phyloP scores from a whole-genome alignment of 2,113 vertebrate genomes.

The Halcyon malimbica region DNA sequence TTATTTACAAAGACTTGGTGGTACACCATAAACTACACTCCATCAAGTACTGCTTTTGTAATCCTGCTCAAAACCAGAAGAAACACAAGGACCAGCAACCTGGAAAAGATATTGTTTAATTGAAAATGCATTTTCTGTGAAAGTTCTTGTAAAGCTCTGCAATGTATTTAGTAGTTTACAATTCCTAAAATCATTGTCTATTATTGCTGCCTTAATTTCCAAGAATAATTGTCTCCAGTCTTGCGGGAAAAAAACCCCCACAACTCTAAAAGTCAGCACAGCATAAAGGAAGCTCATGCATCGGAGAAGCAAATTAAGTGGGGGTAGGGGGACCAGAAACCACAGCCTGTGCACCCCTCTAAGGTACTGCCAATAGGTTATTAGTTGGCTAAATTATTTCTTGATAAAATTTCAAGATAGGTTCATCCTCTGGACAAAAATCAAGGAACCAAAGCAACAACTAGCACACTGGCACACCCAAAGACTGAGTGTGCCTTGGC shows the following conservation, averaged over 20 bases:
- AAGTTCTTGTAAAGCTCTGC: background rate
- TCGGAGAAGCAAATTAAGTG: background rate
- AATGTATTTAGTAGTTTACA: background rate
- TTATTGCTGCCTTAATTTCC: background rate
- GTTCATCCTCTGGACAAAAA: background rate
- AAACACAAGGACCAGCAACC: background rate
- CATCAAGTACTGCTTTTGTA: background rate
- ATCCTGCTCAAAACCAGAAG: background rate
- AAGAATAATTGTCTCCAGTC: background rate
- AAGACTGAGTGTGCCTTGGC: no score
- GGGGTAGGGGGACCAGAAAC: background rate
- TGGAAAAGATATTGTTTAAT: background rate
- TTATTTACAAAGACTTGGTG: background rate
- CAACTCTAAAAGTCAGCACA: background rate
- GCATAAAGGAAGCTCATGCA: background rate
- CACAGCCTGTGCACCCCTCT: background rate
- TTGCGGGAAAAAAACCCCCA: background rate
- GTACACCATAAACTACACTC: background rate
- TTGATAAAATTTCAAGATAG: background rate
- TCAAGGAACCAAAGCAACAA: background rate
- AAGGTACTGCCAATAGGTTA: background rate
- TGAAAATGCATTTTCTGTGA: background rate
- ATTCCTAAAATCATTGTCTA: fast-evolving
- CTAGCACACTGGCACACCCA: background rate
- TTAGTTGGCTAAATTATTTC: background rate